These are phyloP conservation scores for Nomada flava DNA, from an alignment of 2,888 invertebrate species.

Conservation along the genomic window DNA sequence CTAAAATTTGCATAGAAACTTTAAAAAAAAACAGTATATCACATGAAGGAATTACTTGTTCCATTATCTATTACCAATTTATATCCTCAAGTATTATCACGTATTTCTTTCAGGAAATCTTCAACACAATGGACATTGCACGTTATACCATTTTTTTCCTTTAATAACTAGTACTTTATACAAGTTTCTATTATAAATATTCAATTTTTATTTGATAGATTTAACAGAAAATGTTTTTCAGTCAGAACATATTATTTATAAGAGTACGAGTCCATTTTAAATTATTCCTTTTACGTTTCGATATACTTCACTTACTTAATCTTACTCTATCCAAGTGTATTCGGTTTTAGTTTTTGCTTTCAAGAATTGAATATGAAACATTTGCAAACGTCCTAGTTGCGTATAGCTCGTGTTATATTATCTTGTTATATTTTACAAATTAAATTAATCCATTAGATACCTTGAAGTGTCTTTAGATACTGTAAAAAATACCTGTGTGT, in stretches of 20 bases:
- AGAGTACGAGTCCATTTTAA: not conserved
- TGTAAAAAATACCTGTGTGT: constrained; percentile 12
- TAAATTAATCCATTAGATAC: constrained; percentile 26
- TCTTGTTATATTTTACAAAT: constrained; percentile 11
- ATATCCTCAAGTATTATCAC: not conserved
- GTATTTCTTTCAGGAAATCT: constrained; percentile 35
- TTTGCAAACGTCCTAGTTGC: not conserved
- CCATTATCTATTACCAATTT: not conserved
- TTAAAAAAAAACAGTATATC: not conserved
- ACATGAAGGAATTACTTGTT: not conserved
- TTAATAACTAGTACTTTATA: too few species aligned
- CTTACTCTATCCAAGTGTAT: constrained; percentile 12
- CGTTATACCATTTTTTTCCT: not conserved
- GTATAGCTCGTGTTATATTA: too few species aligned
- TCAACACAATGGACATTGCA: not conserved
- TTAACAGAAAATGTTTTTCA: not conserved
- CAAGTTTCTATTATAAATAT: too few species aligned
- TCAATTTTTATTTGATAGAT: not conserved
- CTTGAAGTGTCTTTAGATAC: not conserved
- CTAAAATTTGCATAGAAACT: not conserved
- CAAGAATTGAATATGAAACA: not conserved
- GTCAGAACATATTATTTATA: not conserved
- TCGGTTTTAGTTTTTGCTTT: constrained; percentile 8
- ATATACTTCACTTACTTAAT: constrained; percentile 14
- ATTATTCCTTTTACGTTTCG: constrained; percentile 41